phyloP scores from a whole-genome alignment of 2,113 vertebrate species.

The Alosa alosa region DNA sequence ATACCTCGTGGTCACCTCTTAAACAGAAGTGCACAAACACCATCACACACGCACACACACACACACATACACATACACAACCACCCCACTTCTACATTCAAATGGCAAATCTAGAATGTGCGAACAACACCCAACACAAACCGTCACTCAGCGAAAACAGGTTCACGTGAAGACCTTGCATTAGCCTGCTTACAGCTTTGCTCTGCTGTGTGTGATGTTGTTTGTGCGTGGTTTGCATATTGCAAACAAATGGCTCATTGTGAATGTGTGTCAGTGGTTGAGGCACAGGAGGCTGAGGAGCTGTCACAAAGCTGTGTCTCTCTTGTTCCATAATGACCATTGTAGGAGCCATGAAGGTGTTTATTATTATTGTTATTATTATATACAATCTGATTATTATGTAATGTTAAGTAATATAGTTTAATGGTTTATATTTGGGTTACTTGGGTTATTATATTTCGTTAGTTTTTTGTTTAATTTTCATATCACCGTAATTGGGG shows the following conservation, averaged over 20 bases:
- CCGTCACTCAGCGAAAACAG: background rate
- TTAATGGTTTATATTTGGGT: too few species aligned
- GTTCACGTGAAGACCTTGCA: background rate
- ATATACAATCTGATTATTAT: too few species aligned
- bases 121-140: background rate
- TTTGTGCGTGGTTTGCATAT: background rate
- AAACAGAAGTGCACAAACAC: background rate
- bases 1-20: background rate
- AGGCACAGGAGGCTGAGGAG: background rate
- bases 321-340: background rate
- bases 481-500: too few species aligned
- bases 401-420: too few species aligned
- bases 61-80: background rate
- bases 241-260: background rate
- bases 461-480: too few species aligned
- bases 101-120: background rate
- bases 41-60: background rate
- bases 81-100: background rate
- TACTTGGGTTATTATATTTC: too few species aligned
- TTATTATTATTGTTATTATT: too few species aligned
- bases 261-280: background rate
- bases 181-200: background rate
- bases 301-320: background rate
- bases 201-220: background rate
- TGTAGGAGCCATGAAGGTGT: too few species aligned